Evolutionary conservation across 2,797 vertebrate genomes (phyloP), one percentile per base, ranked within the genome.

Genomic region (Naso thynnoides): DNA sequence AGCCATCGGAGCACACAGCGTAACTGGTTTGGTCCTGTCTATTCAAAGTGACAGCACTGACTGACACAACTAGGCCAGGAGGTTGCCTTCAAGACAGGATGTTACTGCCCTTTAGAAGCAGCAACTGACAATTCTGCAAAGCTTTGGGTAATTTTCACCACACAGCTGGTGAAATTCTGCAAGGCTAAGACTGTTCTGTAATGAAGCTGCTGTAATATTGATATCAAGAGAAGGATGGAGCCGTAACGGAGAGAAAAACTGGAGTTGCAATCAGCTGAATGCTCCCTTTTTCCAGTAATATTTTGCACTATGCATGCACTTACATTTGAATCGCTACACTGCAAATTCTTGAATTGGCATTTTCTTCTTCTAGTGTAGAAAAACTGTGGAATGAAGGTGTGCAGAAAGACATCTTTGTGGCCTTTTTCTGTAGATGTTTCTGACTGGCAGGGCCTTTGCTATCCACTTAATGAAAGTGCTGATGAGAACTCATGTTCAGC

Each of bases 11-110:
- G 86, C 66, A 65, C 70, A 81, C 81, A 80, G 65, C 73, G 68
- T 48, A 48, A 53, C 81, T 70, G 58, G 67, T 73, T 70, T 63
- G 49, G 69, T 78, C 67, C 73, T 44, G 82, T 85, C 81, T 70
- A 76, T 79, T 88, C 75, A 73, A 85, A 75, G 75, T 86, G 86
- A 90, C 87, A 71, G 67, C 56, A 15, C 50, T 74, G 89, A 88
- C 65, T 86, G 90, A 92, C 90, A 91, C 72, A 93, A 91, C 88
- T 77, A 66, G 91, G 90, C 82, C 88, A 88, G 64, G 73, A 86
- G 80, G 85, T 70, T 84, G 81, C 86, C 86, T 85, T 76, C 47
- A 68, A 87, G 79, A 75, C 65, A 84, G 84, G 81, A 68, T 70
- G 44, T 52, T 70, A 68, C 31, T 57, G 69, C 49, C 57, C 52